Evolutionary conservation across 1,140 invertebrate species (phyloP).

Genomic region (Theocolax elegans): DNA sequence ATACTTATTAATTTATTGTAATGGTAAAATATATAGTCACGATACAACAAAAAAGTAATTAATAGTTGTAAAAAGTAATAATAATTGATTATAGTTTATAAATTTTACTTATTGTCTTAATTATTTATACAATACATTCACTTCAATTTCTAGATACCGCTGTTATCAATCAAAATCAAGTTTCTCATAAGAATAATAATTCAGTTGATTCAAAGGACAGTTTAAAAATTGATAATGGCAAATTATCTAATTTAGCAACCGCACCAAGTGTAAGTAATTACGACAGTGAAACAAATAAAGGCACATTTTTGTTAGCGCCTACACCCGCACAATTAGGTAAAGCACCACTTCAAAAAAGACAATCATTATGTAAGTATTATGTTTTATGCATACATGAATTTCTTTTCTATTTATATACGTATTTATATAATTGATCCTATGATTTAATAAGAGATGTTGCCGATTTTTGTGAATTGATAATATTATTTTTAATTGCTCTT

Average conservation of each 20-base stretch:
- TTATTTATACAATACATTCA: no score
- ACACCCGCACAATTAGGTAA: slow-evolving; percentile 92
- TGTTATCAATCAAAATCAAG: not conserved
- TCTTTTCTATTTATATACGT: no score
- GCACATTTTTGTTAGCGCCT: slow-evolving; percentile 81
- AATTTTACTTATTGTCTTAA: no score
- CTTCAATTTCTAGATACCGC: not conserved
- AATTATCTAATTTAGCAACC: no score
- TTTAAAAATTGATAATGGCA: no score
- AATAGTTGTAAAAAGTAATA: no score
- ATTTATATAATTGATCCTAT: no score
- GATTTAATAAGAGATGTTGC: no score
- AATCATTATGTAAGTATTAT: slow-evolving; percentile 74
- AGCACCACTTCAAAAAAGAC: slow-evolving; percentile 85
- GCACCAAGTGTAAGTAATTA: slow-evolving; percentile 5
- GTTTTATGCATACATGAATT: no score
- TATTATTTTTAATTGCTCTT: no score
- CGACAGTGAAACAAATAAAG: slow-evolving; percentile 8
- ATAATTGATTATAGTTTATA: not conserved
- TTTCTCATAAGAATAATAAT: slow-evolving; percentile 1
- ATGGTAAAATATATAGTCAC: not conserved
- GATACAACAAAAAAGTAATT: not conserved
- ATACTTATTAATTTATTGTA: no score
- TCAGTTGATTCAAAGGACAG: not conserved
- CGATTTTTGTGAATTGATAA: no score